phyloP scores from a whole-genome alignment of 2,888 invertebrate species.

The Trimorus sp. region DNA sequence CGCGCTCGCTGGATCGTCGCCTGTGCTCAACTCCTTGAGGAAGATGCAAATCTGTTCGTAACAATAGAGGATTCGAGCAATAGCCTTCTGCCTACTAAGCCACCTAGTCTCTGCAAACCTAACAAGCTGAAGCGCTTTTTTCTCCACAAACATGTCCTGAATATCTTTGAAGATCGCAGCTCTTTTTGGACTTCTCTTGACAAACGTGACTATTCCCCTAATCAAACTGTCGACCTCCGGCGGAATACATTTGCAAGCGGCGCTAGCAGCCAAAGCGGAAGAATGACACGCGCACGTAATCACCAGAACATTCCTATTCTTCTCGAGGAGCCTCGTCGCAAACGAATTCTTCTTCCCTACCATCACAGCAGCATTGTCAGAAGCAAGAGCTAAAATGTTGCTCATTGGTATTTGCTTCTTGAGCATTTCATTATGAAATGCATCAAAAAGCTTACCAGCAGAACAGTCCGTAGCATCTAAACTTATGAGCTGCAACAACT shows the following conservation, averaged over 20 bases:
- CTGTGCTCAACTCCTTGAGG: constrained; percentile 10
- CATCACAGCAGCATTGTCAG: constrained; percentile 17
- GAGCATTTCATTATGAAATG: constrained; percentile 6
- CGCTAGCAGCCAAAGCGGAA: constrained; percentile 14
- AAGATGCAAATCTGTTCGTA: constrained; percentile 8
- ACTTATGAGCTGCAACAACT: constrained; percentile 2
- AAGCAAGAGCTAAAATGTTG: constrained; percentile 8
- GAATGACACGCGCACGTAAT: constrained; percentile 24
- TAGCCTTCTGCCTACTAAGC: constrained; percentile 24
- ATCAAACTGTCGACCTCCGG: constrained; percentile 2
- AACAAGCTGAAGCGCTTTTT: constrained; percentile 1
- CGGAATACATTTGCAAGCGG: background rate
- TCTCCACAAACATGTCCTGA: constrained; percentile 2
- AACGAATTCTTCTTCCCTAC: constrained; percentile 1
- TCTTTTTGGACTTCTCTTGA: background rate
- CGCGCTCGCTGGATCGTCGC: background rate
- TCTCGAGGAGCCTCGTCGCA: background rate
- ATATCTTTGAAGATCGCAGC: constrained; percentile 4
- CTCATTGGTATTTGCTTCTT: constrained; percentile 9
- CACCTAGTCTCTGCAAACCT: constrained; percentile 17
- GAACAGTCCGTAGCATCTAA: constrained; percentile 1
- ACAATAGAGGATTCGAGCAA: constrained; percentile 4
- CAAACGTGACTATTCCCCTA: background rate
- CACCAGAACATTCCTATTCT: background rate
- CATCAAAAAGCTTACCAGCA: background rate